These are phyloP conservation scores for Poeciliopsis paucimaculata DNA, from an alignment of 2,797 vertebrate genomes.

Conservation along the genomic window DNA sequence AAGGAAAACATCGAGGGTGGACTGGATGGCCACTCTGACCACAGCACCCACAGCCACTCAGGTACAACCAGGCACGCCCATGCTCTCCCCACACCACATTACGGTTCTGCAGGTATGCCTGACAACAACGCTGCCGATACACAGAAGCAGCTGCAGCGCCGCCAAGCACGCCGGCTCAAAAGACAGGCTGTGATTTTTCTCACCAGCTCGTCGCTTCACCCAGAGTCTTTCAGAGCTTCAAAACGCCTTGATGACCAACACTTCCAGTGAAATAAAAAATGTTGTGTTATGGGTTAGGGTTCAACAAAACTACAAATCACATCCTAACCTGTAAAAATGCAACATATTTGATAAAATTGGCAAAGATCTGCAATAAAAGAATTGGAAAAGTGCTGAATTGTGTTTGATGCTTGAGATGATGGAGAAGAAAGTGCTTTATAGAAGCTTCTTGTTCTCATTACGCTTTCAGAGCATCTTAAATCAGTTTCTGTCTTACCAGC, in stretches of 20 bases:
- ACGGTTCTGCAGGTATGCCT: conserved; percentile 49
- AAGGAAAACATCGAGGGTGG: conserved; percentile 95
- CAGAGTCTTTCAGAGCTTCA: conserved; percentile 7
- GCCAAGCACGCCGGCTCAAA: conserved; percentile 70
- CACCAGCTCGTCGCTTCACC: conserved; percentile 32
- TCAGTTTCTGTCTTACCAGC: not conserved
- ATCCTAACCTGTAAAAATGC: not conserved
- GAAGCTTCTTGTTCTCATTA: not conserved
- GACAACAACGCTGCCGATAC: not conserved
- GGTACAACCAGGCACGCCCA: conserved; percentile 79
- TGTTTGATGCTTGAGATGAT: conserved; percentile 1
- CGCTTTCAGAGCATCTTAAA: not conserved
- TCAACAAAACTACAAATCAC: not conserved
- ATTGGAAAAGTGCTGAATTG: not conserved
- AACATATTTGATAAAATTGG: not conserved
- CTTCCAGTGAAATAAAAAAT: not conserved
- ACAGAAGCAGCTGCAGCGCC: conserved; percentile 57
- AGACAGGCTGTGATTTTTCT: conserved; percentile 76
- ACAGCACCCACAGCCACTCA: conserved; percentile 87
- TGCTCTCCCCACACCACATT: conserved; percentile 31
- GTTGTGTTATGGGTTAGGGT: too few species aligned
- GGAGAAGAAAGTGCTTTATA: not conserved
- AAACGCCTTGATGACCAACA: not conserved
- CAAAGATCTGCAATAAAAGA: conserved; percentile 9
- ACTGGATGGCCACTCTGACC: conserved; percentile 83